Conservation (phyloP, 2,113 vertebrate genomes). For the Strix uralensis region DNA sequence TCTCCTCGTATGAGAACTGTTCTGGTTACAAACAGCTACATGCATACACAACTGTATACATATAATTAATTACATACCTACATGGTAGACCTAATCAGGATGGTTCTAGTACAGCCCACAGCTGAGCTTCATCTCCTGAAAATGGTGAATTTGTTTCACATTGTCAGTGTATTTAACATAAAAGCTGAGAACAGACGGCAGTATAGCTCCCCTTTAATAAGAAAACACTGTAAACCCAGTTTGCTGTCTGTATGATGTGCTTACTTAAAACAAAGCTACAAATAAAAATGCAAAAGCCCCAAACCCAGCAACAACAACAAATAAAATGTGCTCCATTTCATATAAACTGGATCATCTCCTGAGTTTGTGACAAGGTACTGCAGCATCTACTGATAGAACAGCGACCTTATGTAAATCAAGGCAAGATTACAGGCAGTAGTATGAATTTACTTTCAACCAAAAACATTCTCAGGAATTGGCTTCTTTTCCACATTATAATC, state of each 20-base stretch:
- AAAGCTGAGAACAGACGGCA: background rate
- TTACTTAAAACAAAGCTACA: constrained; percentile 8
- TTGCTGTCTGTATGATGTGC: background rate
- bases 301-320: background rate
- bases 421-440: background rate
- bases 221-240: background rate
- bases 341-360: background rate
- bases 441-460: background rate
- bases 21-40: background rate
- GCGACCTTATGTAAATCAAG: background rate
- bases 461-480: background rate
- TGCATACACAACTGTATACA: no score
- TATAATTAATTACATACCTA: background rate
- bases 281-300: background rate
- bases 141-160: background rate
- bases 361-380: background rate
- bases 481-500: background rate
- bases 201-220: background rate
- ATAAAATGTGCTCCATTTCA: constrained; percentile 7
- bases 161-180: background rate
- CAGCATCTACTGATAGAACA: background rate
- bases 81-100: background rate
- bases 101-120: background rate
- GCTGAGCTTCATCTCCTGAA: background rate
- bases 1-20: background rate